Evolutionary conservation across 1,140 invertebrate genomes (phyloP), one percentile per base, ranked within the genome.

Genomic region (Galendromus occidentalis): DNA sequence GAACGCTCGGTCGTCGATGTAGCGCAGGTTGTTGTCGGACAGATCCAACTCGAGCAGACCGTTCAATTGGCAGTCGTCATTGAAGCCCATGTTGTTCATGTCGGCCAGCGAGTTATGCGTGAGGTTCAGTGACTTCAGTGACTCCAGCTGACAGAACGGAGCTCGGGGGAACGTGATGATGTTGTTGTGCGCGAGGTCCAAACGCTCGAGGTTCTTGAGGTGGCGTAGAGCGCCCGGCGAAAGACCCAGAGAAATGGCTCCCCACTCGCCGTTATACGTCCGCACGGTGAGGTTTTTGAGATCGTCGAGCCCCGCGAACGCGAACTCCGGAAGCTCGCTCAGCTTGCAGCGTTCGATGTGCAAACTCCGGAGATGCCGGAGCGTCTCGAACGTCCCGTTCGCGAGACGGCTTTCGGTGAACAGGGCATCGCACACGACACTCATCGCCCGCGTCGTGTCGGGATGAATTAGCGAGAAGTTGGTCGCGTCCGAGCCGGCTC

Each of bases 231-330:
- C 82, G 68, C 84, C 82, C 25, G 82, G 76, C 70, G 83, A 79
- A n/a, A 88, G 73, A 69, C 85, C 84, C 75, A 88, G 79, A 28
- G 81, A 82, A 80, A 86, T 84, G 29, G 84, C 81, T 1, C 84
- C 85, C 85, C 86, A 86, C 72, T 87, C 85, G 68, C 82, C 83
- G 73, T 88, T 88, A 72, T 83, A 82, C 42, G 86, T 87, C 18
- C 83, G 80, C 67, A 90, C 74, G 2, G 81, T 79, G 20, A 90
- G 74, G 63, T 79, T 80, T 65, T 81, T 81, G 5, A 90, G 75
- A 69, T 85, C 82, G 67, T 77, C 77, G 41, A 86, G 79, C 47
- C 82, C 79, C 41, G 80, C 74, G 70, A 89, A 83, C 28, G 82
- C 83, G 45, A 80, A 80, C 41, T 80, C 77, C 12, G 85, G 84